Evolutionary conservation across 2,888 invertebrate species (phyloP), one percentile per base, ranked within the genome.

Genomic region (Geophilus truncorum): DNA sequence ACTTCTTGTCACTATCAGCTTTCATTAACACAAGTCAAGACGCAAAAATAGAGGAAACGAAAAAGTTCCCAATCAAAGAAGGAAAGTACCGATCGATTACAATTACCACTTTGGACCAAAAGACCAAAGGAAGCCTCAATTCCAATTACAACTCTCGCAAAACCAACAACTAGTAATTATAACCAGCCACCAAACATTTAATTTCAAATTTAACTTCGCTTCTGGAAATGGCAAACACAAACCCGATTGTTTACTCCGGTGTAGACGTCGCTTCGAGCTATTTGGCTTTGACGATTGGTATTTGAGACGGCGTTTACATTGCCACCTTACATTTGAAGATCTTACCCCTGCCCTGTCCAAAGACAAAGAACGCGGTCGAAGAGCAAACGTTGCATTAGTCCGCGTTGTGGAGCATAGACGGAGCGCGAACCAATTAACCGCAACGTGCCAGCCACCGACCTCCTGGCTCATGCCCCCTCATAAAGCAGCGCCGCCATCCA

Each of bases 371-470:
- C 18, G 51, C 18, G 51, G 51, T n/a, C 51, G 51, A 51, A 70
- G 28, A 70, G 28, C 28, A 70, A 70, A 70, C 70, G 70, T 70
- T 70, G 28, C 7, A 28, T 28, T 70, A 70, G 70, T 15, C 25
- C 70, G 28, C 23, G 28, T 25, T 25, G 28, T 25, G 70, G 28
- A 70, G 28, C 25, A 12, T 25, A 25, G 28, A 25, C 70, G 28
- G 70, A 70, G 70, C 70, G 70, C 70, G 28, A 70, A 70, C 70
- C 70, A 70, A 70, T 70, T 70, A 70, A 70, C 70, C 70, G 70
- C 70, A 70, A 25, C 25, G 25, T 28, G 28, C 70, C 70, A 70
- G 70, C 70, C 70, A 70, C 70, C 70, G 70, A 70, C 70, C 70
- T 70, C 15, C 70, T 70, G 70, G 25, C 70, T 70, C 28, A n/a